Percentiles rank a stretch among this genome's conserved stretches.
phyloP scores from a whole-genome alignment of 2,113 vertebrate genomes.

The Corvus hawaiiensis region DNA sequence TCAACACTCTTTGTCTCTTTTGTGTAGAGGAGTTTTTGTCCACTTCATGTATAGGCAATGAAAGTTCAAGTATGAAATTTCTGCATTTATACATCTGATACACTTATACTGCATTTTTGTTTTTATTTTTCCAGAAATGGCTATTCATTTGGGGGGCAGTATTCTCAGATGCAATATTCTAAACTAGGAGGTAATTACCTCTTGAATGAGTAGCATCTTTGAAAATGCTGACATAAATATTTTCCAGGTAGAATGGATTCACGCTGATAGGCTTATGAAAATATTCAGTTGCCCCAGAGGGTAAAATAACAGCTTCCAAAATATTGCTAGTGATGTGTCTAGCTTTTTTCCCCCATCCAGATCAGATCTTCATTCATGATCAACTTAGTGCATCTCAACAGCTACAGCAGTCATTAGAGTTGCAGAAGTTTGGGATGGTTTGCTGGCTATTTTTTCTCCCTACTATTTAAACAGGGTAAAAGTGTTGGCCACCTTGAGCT shows the following conservation, averaged over 20 bases:
- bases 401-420: rapidly evolving
- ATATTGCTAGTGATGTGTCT: background rate
- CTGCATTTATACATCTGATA: background rate
- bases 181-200: slow-evolving; percentile 10
- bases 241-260: slow-evolving; percentile 11
- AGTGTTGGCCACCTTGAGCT: background rate
- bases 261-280: background rate
- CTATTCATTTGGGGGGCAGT: background rate
- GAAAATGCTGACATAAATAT: slow-evolving; percentile 12
- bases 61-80: background rate
- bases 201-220: slow-evolving; percentile 6
- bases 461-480: background rate
- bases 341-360: background rate
- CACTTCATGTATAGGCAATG: background rate
- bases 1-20: background rate
- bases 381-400: background rate
- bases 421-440: background rate
- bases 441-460: background rate
- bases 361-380: background rate
- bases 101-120: background rate
- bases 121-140: slow-evolving; percentile 9
- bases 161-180: background rate
- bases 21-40: background rate
- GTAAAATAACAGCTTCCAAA: background rate
- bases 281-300: background rate